Conservation (phyloP, 1,140 invertebrate species). For the Lepidostoma basale region DNA sequence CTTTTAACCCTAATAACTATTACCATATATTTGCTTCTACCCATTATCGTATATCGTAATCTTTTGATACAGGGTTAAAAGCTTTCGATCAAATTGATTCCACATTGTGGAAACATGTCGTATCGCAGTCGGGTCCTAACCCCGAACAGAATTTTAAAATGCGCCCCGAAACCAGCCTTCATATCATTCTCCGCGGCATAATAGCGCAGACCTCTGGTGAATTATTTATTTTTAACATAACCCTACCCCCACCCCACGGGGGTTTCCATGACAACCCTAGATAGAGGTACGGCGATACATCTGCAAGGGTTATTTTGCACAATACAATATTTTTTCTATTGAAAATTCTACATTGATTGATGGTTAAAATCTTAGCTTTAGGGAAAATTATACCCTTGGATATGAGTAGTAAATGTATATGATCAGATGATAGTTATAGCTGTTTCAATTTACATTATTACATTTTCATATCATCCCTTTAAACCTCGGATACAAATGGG, state of each 20-base stretch:
- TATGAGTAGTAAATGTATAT: too few species aligned
- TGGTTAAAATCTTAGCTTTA: too few species aligned
- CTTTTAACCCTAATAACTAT: not conserved
- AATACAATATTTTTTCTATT: too few species aligned
- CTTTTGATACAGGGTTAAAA: not conserved
- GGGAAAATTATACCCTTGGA: too few species aligned
- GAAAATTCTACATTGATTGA: too few species aligned
- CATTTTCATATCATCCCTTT: too few species aligned
- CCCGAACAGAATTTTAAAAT: not conserved
- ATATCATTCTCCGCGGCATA: conserved; percentile 2
- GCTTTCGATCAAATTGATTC: not conserved
- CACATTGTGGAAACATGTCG: not conserved
- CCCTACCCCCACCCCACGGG: not conserved
- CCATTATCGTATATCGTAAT: not conserved
- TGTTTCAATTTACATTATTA: too few species aligned
- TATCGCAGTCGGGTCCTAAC: not conserved
- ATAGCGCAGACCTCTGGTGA: not conserved
- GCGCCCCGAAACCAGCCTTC: not conserved
- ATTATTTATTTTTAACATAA: conserved; percentile 21
- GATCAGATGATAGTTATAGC: too few species aligned
- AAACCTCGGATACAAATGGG: too few species aligned
- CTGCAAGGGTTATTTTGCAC: not conserved
- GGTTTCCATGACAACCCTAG: not conserved
- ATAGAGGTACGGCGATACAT: conserved; percentile 1
- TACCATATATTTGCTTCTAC: not conserved